These are phyloP conservation scores for Pantherophis alleghaniensis DNA, from an alignment of 2,797 vertebrate species.

Conservation along the genomic window DNA sequence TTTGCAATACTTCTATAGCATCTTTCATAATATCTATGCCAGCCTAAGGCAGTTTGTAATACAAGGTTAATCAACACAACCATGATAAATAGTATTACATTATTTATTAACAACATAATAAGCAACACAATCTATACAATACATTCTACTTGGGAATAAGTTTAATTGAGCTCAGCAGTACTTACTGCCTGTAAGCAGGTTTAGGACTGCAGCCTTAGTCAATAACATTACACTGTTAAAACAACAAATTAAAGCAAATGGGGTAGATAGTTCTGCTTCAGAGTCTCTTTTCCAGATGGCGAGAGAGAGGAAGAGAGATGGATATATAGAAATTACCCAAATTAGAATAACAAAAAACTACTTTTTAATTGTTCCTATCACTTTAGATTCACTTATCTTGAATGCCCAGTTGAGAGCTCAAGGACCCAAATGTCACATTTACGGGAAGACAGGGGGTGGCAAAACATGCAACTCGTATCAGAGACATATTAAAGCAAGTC, in stretches of 20 bases:
- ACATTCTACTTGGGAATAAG: not conserved
- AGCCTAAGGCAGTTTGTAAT: not conserved
- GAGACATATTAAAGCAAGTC: slow-evolving; percentile 18
- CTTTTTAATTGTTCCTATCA: not conserved
- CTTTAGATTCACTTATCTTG: not conserved
- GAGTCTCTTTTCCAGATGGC: not conserved
- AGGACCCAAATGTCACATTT: slow-evolving; percentile 37
- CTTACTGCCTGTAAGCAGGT: not conserved
- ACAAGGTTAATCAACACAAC: not conserved
- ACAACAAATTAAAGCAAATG: not conserved
- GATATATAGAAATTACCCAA: not conserved
- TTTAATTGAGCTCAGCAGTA: not conserved
- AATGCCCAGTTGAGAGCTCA: slow-evolving; percentile 12
- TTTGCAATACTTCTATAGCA: not conserved
- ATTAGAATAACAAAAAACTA: not conserved
- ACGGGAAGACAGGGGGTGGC: not conserved
- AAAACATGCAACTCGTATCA: slow-evolving; percentile 27
- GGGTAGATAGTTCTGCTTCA: not conserved
- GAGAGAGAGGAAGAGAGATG: not conserved
- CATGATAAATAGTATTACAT: not conserved
- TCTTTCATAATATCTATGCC: not conserved
- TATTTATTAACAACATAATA: not conserved
- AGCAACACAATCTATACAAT: not conserved
- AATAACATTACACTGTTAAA: not conserved
- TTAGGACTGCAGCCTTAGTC: not conserved